Conservation (phyloP, 2,797 vertebrate genomes). For the Tolypeutes matacus region DNA sequence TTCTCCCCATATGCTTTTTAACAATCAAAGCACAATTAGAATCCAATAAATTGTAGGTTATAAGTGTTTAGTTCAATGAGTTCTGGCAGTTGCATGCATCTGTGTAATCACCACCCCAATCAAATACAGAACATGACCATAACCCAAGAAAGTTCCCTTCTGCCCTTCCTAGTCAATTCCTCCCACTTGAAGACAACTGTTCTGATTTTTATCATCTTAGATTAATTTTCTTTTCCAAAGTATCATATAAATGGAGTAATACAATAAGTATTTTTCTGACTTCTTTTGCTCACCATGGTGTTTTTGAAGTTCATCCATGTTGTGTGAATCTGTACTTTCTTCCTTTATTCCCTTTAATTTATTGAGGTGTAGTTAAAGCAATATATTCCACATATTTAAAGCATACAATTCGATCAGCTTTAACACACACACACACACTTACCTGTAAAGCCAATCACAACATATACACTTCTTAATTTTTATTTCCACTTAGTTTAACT, state of each 20-base stretch:
- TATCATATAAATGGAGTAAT: background rate
- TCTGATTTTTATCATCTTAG: background rate
- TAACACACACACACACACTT: background rate
- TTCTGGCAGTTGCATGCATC: background rate
- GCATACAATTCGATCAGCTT: background rate
- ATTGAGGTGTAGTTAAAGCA: background rate
- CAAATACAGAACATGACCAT: background rate
- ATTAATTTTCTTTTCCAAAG: background rate
- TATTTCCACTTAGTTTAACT: background rate
- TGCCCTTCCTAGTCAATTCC: background rate
- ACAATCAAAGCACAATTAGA: background rate
- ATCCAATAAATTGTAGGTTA: background rate
- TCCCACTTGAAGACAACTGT: background rate
- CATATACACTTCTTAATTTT: background rate
- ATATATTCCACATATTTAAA: constrained; percentile 8
- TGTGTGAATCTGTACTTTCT: background rate
- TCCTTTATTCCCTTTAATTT: background rate
- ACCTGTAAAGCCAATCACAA: background rate
- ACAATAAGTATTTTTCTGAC: background rate
- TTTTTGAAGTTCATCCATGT: background rate
- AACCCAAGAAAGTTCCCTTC: background rate
- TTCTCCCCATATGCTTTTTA: background rate
- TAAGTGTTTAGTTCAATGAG: constrained; percentile 3
- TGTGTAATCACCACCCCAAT: background rate
- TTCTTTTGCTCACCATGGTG: background rate